These are phyloP conservation scores for Alligator mississippiensis DNA, from an alignment of 2,113 vertebrate genomes.

Conservation along the genomic window DNA sequence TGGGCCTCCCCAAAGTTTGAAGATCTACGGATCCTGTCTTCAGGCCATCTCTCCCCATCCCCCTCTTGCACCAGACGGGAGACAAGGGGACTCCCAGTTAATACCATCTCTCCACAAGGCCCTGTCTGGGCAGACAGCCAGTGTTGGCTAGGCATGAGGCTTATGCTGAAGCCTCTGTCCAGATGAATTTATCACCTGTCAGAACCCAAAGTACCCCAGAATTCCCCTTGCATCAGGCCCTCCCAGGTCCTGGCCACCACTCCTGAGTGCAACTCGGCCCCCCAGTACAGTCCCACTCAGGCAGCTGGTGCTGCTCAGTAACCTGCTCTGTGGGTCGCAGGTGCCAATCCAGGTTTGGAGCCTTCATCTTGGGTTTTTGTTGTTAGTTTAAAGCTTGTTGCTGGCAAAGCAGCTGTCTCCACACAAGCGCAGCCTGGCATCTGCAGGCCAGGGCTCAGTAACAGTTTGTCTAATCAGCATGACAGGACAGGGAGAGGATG, in stretches of 20 bases:
- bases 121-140: neutral
- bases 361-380: neutral
- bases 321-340: neutral
- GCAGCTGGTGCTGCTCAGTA: neutral
- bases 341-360: neutral
- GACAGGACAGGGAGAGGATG: neutral
- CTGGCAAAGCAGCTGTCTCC: neutral
- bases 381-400: neutral
- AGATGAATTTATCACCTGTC: neutral
- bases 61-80: neutral
- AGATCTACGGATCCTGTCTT: neutral
- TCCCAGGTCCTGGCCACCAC: neutral
- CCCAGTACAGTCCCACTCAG: neutral
- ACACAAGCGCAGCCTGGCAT: neutral
- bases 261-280: neutral
- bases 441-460: neutral
- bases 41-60: neutral
- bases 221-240: neutral
- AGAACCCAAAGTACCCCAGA: neutral
- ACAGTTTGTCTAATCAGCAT: neutral
- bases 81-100: neutral
- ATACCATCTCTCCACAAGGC: too few species aligned
- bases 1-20: neutral
- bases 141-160: neutral
- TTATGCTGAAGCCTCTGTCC: neutral